These are phyloP conservation scores for Synanthedon myopaeformis DNA, from an alignment of 2,888 invertebrate genomes.

Conservation along the genomic window DNA sequence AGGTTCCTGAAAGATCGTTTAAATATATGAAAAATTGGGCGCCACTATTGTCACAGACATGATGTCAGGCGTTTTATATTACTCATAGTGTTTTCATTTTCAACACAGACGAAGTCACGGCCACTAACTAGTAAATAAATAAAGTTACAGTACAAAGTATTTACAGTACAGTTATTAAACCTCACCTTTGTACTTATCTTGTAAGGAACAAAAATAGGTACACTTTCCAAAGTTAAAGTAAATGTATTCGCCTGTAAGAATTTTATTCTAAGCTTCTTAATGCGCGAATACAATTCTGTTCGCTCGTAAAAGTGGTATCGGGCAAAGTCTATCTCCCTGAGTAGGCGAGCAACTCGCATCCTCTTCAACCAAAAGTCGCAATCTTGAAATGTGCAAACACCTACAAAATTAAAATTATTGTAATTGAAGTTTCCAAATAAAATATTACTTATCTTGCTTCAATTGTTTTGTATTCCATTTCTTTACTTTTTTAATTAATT, in stretches of 20 bases:
- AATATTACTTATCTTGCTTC: too few relatives aligned
- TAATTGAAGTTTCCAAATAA: neutral
- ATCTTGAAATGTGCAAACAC: conserved; percentile 50
- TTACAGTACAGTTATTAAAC: too few relatives aligned
- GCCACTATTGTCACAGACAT: too few relatives aligned
- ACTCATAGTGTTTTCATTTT: too few relatives aligned
- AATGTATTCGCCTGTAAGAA: conserved; percentile 53
- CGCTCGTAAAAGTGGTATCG: conserved; percentile 49
- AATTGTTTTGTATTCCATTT: too few relatives aligned
- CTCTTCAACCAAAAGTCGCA: conserved; percentile 34
- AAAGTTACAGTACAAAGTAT: too few relatives aligned
- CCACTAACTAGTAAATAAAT: too few relatives aligned
- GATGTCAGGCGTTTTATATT: too few relatives aligned
- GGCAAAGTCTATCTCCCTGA: conserved; percentile 53
- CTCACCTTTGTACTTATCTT: conserved; percentile 51
- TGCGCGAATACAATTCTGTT: conserved; percentile 41
- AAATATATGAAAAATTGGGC: too few relatives aligned
- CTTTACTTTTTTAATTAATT: too few relatives aligned
- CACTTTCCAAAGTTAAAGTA: conserved; percentile 21
- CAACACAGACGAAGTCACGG: too few relatives aligned
- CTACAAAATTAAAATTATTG: conserved; percentile 15
- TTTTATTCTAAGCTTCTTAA: conserved; percentile 24
- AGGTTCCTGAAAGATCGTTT: too few relatives aligned
- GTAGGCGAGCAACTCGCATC: conserved; percentile 36
- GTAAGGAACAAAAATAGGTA: conserved; percentile 41